Conservation (phyloP, 2,888 invertebrate species). For the Eupithecia pulchellata region DNA sequence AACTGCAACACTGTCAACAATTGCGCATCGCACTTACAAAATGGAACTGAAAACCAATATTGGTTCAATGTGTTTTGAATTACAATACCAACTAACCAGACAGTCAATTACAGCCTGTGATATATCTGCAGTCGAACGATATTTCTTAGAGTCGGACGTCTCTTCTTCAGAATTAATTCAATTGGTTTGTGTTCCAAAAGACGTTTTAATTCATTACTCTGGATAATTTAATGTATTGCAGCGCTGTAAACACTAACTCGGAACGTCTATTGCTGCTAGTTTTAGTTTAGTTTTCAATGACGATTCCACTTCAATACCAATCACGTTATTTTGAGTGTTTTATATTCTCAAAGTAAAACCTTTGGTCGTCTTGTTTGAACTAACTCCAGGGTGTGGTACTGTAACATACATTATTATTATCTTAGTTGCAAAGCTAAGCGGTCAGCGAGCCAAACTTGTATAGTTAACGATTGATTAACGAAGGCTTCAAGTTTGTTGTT, state of each 20-base stretch:
- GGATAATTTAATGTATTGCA: slow-evolving; percentile 44
- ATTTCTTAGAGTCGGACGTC: slow-evolving; percentile 8
- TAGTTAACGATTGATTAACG: slow-evolving; percentile 45
- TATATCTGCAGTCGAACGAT: slow-evolving; percentile 3
- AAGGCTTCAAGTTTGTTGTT: slow-evolving; percentile 36
- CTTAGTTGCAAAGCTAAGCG: slow-evolving; percentile 42
- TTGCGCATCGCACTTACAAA: not conserved
- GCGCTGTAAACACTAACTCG: slow-evolving; percentile 4
- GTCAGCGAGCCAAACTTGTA: slow-evolving; percentile 35
- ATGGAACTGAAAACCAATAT: not conserved
- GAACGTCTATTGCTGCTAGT: not conserved
- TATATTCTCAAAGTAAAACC: not conserved
- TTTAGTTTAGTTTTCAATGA: not conserved
- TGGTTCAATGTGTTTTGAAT: not conserved
- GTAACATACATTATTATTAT: slow-evolving; percentile 43
- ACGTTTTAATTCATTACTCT: slow-evolving; percentile 45
- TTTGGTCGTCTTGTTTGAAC: too few species aligned
- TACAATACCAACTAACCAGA: not conserved
- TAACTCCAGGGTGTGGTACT: slow-evolving; percentile 15
- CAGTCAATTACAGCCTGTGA: not conserved
- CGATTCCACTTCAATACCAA: not conserved
- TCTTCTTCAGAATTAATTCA: slow-evolving; percentile 9
- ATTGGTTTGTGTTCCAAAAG: slow-evolving; percentile 28
- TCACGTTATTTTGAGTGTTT: not conserved
- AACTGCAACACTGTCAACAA: not conserved